Evolutionary conservation across 2,888 invertebrate genomes (phyloP).

Genomic region (Synergus gifuensis): DNA sequence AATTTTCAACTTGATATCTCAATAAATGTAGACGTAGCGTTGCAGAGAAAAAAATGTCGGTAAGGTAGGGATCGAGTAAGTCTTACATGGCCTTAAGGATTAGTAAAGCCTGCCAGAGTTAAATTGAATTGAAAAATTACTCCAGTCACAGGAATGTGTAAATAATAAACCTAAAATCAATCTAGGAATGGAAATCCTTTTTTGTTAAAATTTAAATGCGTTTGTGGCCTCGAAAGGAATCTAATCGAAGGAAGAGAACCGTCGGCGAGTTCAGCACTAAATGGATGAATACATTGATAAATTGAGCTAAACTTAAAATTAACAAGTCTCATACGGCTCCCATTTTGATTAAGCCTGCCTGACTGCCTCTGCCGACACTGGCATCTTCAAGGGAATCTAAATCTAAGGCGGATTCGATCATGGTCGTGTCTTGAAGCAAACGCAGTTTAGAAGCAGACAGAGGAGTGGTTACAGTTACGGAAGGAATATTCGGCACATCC

Average conservation of each 20-base stretch:
- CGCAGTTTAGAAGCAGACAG: constrained; percentile 85
- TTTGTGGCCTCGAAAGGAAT: not conserved
- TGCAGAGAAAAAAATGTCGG: too few species aligned
- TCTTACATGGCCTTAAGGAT: too few species aligned
- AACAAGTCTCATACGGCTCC: constrained; percentile 75
- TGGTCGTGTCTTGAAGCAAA: constrained; percentile 91
- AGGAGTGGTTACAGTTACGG: constrained; percentile 71
- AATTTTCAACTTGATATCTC: too few species aligned
- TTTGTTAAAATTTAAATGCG: not conserved
- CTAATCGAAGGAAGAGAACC: not conserved
- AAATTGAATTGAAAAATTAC: not conserved
- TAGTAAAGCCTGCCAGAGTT: not conserved
- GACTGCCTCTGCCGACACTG: constrained; percentile 84
- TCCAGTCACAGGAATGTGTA: constrained; percentile 3
- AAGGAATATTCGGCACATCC: constrained; percentile 66
- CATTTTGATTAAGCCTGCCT: constrained; percentile 83
- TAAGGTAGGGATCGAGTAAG: too few species aligned
- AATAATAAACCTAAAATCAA: constrained; percentile 1
- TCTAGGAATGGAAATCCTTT: not conserved
- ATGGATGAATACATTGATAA: constrained; percentile 15
- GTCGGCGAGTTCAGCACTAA: not conserved
- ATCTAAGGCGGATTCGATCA: constrained; percentile 94
- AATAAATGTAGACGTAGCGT: too few species aligned
- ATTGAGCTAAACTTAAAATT: constrained; percentile 6
- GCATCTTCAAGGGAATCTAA: constrained; percentile 91